phyloP scores from a whole-genome alignment of 2,113 vertebrate species.

The Petaurus breviceps region DNA sequence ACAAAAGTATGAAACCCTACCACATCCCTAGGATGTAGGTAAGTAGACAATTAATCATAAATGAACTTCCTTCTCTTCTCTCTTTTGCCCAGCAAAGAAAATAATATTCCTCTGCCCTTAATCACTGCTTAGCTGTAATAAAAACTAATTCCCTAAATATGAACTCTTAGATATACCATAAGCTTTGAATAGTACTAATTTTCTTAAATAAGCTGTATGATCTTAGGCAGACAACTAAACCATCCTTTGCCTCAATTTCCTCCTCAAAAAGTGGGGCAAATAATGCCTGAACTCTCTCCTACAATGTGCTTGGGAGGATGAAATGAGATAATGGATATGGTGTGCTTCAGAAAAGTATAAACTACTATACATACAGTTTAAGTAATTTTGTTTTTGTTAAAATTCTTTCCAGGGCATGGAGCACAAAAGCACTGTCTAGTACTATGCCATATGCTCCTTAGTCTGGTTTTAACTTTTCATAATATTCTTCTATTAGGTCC shows the following conservation, averaged over 20 bases:
- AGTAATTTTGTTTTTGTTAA: not conserved
- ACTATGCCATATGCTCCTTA: not conserved
- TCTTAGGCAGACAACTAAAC: not conserved
- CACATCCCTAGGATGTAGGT: not conserved
- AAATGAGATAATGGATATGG: not conserved
- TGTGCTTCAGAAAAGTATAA: not conserved
- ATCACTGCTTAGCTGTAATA: not conserved
- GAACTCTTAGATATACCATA: not conserved
- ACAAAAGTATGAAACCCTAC: not conserved
- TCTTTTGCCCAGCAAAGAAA: not conserved
- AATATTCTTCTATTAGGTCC: not conserved
- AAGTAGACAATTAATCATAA: not conserved
- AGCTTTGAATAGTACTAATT: not conserved
- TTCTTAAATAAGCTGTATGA: not conserved
- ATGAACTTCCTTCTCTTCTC: not conserved
- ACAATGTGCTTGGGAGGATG: not conserved
- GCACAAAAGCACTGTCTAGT: not conserved
- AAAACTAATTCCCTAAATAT: not conserved
- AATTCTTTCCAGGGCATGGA: not conserved
- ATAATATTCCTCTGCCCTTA: not conserved
- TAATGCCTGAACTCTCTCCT: not conserved
- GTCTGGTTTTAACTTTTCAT: conserved; percentile 26
- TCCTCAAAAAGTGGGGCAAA: conserved; percentile 6
- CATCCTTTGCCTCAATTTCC: not conserved
- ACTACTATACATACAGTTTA: not conserved